These are phyloP conservation scores for Manacus vitellinus DNA, from an alignment of 2,113 vertebrate genomes.

Conservation along the genomic window DNA sequence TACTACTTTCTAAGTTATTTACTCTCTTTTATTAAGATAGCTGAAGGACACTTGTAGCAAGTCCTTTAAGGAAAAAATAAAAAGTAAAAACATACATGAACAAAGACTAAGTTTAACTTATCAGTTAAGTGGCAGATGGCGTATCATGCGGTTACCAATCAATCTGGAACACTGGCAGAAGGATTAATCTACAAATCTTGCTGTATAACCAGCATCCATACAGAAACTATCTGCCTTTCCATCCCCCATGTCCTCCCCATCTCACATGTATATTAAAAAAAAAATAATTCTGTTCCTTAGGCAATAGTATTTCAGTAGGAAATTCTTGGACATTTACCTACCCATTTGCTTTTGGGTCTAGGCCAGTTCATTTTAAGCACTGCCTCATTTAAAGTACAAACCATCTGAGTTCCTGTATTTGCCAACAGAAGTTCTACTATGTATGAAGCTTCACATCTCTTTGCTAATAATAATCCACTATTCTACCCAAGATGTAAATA, in stretches of 20 bases:
- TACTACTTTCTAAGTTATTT: not conserved
- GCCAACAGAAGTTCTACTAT: not conserved
- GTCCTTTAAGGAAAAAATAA: not conserved
- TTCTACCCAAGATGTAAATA: not conserved
- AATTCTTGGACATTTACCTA: not conserved
- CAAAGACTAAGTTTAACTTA: not conserved
- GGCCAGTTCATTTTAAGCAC: not conserved
- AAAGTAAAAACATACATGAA: not conserved
- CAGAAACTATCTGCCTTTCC: not conserved
- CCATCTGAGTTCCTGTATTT: not conserved
- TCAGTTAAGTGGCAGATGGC: conserved; percentile 30
- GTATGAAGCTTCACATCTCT: not conserved
- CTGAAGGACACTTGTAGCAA: not conserved
- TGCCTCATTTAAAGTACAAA: not conserved
- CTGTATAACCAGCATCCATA: not conserved
- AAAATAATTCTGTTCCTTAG: not conserved
- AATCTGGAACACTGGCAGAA: not conserved
- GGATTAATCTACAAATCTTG: not conserved
- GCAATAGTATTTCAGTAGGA: not conserved
- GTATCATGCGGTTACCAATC: not conserved
- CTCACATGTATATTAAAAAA: not conserved
- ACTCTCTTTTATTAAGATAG: not conserved
- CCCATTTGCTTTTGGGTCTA: not conserved
- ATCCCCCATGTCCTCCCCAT: not conserved
- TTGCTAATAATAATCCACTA: not conserved